Evolutionary conservation across 2,888 invertebrate species (phyloP), one percentile per base, ranked within the genome.

Genomic region (Hofmannophila pseudospretella): DNA sequence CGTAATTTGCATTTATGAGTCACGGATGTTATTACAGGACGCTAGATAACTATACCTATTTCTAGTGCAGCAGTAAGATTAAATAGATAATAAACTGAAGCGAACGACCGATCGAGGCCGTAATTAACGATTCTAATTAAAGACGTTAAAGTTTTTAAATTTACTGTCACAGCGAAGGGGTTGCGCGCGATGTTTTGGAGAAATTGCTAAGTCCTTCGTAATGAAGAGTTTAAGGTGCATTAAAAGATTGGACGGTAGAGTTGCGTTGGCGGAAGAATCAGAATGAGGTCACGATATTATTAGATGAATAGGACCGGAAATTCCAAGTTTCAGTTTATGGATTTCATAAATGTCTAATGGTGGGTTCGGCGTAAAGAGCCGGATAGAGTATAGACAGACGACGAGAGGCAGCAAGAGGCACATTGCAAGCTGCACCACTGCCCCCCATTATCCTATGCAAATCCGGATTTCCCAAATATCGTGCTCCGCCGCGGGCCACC

Each of bases 391-490:
- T 9, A 4, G 10, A 7, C 27, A 8, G 27, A n/a, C 14, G 3
- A 27, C 5, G 29, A 10, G 16, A 7, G 29, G 32, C 23, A 8
- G 11, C 42, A 34, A 49, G 49, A 57, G 56, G 64, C 62, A 64
- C 61, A 61, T 63, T 67, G 58, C 49, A 51, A 54, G 49, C 64
- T 67, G 66, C 66, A 48, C 45, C 49, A 47, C 27, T 29, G 48
- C 52, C 57, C 59, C 51, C 76, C 67, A 85, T 85, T 81, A 84
- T 78, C 75, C 79, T 80, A 82, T 84, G 82, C 82, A 82, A 84
- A 85, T 81, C 77, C 79, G 78, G 74, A 77, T 81, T 79, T 72
- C 72, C 77, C 72, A 79, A 82, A 84, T 77, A 81, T 74, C 79
- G 74, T 73, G 73, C 67, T 63, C 52, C 54, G 73, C 81, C 77